These are phyloP conservation scores for Drosophila antonietae DNA, from an alignment of 2,888 invertebrate species.

Conservation along the genomic window DNA sequence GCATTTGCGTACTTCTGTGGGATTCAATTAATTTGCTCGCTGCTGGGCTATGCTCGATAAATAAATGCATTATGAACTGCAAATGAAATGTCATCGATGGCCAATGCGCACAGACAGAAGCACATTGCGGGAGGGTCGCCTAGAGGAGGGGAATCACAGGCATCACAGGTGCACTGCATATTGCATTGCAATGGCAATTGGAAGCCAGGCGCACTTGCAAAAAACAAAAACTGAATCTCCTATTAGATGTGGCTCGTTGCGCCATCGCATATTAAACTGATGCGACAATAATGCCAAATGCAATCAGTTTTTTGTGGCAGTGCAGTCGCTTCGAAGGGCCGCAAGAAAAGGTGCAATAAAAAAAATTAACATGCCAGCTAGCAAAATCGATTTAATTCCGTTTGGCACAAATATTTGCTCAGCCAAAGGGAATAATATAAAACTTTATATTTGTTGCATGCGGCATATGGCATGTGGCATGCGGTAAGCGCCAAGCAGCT, in stretches of 20 bases:
- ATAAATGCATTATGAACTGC: slow-evolving; percentile 41
- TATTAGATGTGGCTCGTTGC: slow-evolving; percentile 10
- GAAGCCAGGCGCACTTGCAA: background rate
- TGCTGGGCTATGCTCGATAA: slow-evolving; percentile 30
- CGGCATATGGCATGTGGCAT: slow-evolving; percentile 22
- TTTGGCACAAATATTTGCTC: slow-evolving; percentile 62
- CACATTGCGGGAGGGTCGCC: background rate
- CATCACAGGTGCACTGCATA: background rate
- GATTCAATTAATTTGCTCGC: slow-evolving; percentile 63
- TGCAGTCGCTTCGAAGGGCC: background rate
- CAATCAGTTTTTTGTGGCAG: background rate
- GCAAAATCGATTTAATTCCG: slow-evolving; percentile 68
- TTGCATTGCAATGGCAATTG: slow-evolving; percentile 9
- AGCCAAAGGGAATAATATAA: slow-evolving; percentile 65
- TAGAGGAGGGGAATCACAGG: background rate
- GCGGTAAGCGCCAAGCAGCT: slow-evolving; percentile 26
- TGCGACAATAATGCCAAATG: slow-evolving; percentile 3
- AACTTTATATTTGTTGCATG: slow-evolving; percentile 25
- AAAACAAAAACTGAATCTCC: slow-evolving; percentile 2
- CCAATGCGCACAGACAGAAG: background rate
- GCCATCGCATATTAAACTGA: slow-evolving; percentile 2
- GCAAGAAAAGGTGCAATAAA: slow-evolving; percentile 19
- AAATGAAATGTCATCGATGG: slow-evolving; percentile 18
- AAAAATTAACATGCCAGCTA: slow-evolving; percentile 25
- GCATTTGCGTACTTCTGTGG: slow-evolving; percentile 53